Evolutionary conservation across 2,888 invertebrate genomes (phyloP).

Genomic region (Lasioglossum malachurum): DNA sequence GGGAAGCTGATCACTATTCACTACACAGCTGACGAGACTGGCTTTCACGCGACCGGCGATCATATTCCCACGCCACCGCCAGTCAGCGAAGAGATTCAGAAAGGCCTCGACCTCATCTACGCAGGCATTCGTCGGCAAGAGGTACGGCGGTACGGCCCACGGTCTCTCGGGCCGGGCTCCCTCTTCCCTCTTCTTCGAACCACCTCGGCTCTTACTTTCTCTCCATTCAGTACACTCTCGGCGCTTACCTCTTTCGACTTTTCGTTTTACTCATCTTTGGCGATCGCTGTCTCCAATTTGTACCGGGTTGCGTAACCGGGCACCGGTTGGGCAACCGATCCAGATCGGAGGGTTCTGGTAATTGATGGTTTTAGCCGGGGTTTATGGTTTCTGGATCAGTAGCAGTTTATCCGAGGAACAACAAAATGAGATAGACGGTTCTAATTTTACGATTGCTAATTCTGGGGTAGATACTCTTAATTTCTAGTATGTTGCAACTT

Average conservation of each 20-base stretch:
- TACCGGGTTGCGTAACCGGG: not conserved
- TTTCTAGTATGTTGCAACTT: not conserved
- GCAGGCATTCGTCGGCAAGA: slow-evolving; percentile 91
- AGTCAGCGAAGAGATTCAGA: slow-evolving; percentile 93
- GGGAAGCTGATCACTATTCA: slow-evolving; percentile 91
- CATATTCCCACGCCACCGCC: slow-evolving; percentile 94
- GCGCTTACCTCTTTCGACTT: not conserved
- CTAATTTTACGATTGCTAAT: not conserved
- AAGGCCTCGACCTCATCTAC: slow-evolving; percentile 94
- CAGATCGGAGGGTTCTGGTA: not conserved
- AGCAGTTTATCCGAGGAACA: not conserved
- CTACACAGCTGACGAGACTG: slow-evolving; percentile 93
- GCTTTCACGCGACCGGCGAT: slow-evolving; percentile 92
- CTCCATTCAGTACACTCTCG: not conserved
- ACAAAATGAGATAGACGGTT: not conserved
- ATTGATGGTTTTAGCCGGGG: not conserved
- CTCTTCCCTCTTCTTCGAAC: slow-evolving; percentile 22
- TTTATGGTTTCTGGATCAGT: not conserved
- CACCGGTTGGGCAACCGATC: not conserved
- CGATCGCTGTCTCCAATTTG: not conserved
- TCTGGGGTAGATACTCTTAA: not conserved
- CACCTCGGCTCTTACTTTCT: slow-evolving; percentile 22
- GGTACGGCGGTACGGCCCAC: slow-evolving; percentile 80
- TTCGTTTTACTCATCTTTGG: not conserved
- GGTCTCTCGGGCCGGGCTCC: slow-evolving; percentile 45